A percentile compares a stretch with the other conserved stretches of the same genome.
Evolutionary conservation across 2,113 vertebrate species (phyloP).

Genomic region (Willisornis vidua): DNA sequence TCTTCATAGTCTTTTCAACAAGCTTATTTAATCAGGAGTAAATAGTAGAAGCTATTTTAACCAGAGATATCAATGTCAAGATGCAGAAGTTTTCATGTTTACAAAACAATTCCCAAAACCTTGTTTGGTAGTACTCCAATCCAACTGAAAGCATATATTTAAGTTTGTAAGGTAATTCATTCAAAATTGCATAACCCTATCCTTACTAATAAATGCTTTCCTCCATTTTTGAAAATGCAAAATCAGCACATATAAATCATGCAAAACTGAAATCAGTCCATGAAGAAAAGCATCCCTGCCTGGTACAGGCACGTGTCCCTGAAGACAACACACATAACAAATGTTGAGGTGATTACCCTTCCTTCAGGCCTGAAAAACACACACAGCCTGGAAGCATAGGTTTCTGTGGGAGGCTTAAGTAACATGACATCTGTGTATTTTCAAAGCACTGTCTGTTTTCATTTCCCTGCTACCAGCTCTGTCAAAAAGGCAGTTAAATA

Average conservation of each 20-base stretch:
- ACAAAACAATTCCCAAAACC: not conserved
- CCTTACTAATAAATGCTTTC: not conserved
- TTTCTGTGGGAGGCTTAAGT: not conserved
- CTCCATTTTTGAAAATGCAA: not conserved
- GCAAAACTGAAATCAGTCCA: not conserved
- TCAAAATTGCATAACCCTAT: not conserved
- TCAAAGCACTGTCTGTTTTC: not conserved
- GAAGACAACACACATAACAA: not conserved
- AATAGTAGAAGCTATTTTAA: not conserved
- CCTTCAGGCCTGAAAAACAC: not conserved
- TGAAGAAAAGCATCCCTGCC: too few relatives aligned
- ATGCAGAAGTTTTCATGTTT: not conserved
- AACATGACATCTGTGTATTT: not conserved
- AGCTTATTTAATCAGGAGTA: not conserved
- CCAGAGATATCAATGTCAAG: not conserved
- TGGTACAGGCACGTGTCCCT: not conserved
- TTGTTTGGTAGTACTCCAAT: not conserved
- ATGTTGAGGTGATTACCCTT: not conserved
- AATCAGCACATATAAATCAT: not conserved
- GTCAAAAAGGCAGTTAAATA: not conserved
- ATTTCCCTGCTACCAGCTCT: not conserved
- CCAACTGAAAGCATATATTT: not conserved
- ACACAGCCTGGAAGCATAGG: fast-evolving
- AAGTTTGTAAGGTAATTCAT: not conserved
- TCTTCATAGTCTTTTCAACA: not conserved